Percentiles rank a stretch among this genome's conserved stretches.
phyloP scores from a whole-genome alignment of 2,797 vertebrate genomes.

The Lateolabrax maculatus region DNA sequence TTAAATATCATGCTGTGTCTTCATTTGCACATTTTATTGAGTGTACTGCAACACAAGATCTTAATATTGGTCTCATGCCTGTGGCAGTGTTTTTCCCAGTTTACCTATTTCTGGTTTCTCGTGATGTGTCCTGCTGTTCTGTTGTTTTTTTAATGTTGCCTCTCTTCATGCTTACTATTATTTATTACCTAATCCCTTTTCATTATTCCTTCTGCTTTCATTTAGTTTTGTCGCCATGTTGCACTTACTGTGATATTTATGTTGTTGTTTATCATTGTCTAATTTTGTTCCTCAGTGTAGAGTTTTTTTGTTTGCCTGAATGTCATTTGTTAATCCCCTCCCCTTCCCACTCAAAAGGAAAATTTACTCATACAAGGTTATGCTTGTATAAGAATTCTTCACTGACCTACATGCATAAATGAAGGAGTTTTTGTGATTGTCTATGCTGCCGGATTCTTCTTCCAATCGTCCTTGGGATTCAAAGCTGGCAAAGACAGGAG shows the following conservation, averaged over 20 bases:
- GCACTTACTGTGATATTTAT: conserved; percentile 47
- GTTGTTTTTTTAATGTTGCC: conserved; percentile 17
- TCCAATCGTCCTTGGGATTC: conserved; percentile 52
- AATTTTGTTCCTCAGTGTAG: conserved; percentile 30
- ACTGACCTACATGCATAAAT: conserved; percentile 60
- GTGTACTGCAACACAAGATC: conserved; percentile 20
- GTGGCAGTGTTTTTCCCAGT: conserved; percentile 16
- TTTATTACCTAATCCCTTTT: conserved; percentile 52
- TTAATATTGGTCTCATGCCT: conserved; percentile 22
- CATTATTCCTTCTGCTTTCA: conserved; percentile 37
- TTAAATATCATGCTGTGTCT: conserved; percentile 6
- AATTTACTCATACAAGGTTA: conserved; percentile 62
- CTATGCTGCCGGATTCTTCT: conserved; percentile 17
- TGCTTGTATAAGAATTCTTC: conserved; percentile 55
- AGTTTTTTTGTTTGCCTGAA: conserved; percentile 40
- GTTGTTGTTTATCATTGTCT: conserved; percentile 55
- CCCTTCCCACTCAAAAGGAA: conserved; percentile 39
- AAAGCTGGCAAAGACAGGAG: conserved; percentile 32
- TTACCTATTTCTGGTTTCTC: conserved; percentile 31
- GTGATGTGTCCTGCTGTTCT: conserved; percentile 39
- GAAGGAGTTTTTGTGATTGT: conserved; percentile 56
- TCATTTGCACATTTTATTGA: conserved; percentile 52
- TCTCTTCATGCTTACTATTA: conserved; percentile 27
- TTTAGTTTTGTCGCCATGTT: conserved; percentile 30
- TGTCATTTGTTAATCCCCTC: conserved; percentile 40